Evolutionary conservation across 2,888 invertebrate genomes (phyloP).

Genomic region (Phengaris alcon): DNA sequence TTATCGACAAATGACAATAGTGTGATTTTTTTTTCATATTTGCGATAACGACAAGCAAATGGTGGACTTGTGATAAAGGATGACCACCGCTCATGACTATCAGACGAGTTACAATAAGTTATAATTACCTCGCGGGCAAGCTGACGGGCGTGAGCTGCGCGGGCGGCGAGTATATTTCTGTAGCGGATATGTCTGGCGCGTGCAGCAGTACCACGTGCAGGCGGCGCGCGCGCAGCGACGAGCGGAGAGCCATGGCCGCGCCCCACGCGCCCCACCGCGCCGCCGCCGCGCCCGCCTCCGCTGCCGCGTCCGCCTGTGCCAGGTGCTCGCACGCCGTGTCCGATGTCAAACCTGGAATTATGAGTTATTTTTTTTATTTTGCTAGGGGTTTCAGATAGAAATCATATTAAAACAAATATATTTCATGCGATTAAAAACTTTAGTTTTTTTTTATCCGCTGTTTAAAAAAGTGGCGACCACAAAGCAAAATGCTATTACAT

Average conservation of each 20-base stretch:
- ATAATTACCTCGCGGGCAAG: constrained; percentile 68
- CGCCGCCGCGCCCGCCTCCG: constrained; percentile 71
- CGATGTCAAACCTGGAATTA: constrained; percentile 61
- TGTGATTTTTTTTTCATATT: too few species aligned
- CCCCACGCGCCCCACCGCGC: constrained; percentile 89
- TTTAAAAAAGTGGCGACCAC: too few species aligned
- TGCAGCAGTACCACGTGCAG: constrained; percentile 87
- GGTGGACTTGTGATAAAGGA: too few species aligned
- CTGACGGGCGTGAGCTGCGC: constrained; percentile 62
- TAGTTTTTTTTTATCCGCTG: too few species aligned
- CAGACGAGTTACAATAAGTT: too few species aligned
- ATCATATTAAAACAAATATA: too few species aligned
- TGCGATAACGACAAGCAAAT: too few species aligned
- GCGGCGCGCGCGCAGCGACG: constrained; percentile 83
- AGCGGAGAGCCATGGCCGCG: constrained; percentile 85
- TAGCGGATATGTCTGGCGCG: constrained; percentile 83
- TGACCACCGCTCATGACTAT: too few species aligned
- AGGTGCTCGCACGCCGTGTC: constrained; percentile 71
- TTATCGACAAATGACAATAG: too few species aligned
- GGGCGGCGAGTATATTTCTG: constrained; percentile 83
- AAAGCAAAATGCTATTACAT: too few species aligned
- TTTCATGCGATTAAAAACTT: too few species aligned
- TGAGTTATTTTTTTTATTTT: not conserved
- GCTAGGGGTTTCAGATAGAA: not conserved
- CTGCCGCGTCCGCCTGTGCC: constrained; percentile 53